These are phyloP conservation scores for Melanotaenia nigrans DNA, from an alignment of 2,797 vertebrate species.

Conservation along the genomic window DNA sequence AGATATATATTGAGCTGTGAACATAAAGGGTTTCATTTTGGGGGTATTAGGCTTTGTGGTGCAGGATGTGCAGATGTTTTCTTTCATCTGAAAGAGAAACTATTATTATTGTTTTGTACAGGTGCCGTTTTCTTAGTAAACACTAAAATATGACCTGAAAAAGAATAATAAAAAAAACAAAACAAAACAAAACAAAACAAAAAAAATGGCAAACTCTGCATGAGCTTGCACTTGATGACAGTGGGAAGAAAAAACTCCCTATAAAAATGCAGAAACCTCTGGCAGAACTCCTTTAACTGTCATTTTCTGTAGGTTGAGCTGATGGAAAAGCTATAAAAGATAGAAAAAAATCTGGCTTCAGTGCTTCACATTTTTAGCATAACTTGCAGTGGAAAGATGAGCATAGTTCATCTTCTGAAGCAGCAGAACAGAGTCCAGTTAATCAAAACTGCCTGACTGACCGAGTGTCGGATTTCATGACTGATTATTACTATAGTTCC, in stretches of 20 bases:
- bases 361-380: not conserved
- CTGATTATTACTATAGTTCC: not conserved
- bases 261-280: not conserved
- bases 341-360: not conserved
- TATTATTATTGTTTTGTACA: not conserved
- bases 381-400: not conserved
- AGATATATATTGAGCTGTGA: slow-evolving; percentile 20
- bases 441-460: not conserved
- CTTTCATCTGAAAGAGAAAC: slow-evolving; percentile 15
- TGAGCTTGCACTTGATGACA: not conserved
- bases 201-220: too few relatives aligned
- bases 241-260: not conserved
- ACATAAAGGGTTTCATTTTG: slow-evolving; percentile 16
- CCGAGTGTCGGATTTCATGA: not conserved
- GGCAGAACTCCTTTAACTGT: not conserved
- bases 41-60: not conserved
- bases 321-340: not conserved
- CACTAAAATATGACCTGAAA: not conserved
- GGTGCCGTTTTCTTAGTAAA: not conserved
- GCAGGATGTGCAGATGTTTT: not conserved
- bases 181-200: too few relatives aligned
- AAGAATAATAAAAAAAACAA: not conserved
- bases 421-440: not conserved
- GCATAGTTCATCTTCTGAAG: not conserved
- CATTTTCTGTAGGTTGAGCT: not conserved